These are phyloP conservation scores for Chironomus tepperi DNA, from an alignment of 1,140 invertebrate species.

Conservation along the genomic window DNA sequence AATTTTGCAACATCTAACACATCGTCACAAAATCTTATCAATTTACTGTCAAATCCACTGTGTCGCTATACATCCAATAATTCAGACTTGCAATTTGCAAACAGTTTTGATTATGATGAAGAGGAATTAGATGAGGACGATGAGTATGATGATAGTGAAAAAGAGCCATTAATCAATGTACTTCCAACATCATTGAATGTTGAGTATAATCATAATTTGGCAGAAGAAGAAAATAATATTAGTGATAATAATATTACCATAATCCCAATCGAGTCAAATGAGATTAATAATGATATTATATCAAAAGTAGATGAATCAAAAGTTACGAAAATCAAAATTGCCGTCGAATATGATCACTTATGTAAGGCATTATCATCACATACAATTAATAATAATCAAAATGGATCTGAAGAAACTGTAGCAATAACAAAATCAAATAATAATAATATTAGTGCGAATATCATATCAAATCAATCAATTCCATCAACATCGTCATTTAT, in stretches of 20 bases:
- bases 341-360: neutral
- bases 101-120: neutral
- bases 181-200: neutral
- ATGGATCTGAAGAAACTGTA: neutral
- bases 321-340: slow-evolving; percentile 19
- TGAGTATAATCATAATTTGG: neutral
- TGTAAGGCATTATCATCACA: neutral
- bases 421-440: neutral
- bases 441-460: neutral
- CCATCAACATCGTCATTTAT: neutral
- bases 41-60: slow-evolving; percentile 39
- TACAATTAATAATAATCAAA: neutral
- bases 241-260: neutral
- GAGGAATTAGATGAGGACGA: neutral
- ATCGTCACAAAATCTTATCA: slow-evolving; percentile 37
- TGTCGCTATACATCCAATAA: slow-evolving; percentile 35
- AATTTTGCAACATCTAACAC: slow-evolving; percentile 35
- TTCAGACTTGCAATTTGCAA: slow-evolving; percentile 29
- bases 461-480: neutral
- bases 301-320: neutral
- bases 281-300: neutral
- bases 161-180: neutral
- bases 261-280: neutral
- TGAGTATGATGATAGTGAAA: neutral
- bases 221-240: neutral